Evolutionary conservation across 2,888 invertebrate genomes (phyloP).

Genomic region (Diarsia rubi): DNA sequence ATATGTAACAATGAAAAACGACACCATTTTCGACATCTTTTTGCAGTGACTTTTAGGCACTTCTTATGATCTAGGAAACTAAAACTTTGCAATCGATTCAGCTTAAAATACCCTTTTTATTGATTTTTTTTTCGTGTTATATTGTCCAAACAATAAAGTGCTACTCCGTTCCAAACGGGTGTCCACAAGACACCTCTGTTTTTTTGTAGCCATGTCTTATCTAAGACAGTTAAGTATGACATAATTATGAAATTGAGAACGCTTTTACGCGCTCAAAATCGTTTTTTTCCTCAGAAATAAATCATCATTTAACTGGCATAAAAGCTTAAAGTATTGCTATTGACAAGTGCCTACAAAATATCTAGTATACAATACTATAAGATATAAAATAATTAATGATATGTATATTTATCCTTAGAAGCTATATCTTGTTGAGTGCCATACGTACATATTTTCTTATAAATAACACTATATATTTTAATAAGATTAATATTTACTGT

Average conservation of each 20-base stretch:
- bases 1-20: no score
- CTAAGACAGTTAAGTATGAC: no score
- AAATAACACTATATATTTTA: slow-evolving; percentile 56
- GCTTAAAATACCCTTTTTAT: no score
- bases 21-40: no score
- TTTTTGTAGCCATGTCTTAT: background rate
- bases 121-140: no score
- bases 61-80: no score
- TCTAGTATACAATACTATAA: slow-evolving; percentile 40
- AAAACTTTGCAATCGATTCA: no score
- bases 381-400: slow-evolving; percentile 29
- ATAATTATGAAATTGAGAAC: slow-evolving; percentile 3
- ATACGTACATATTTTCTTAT: slow-evolving; percentile 64
- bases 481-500: slow-evolving; percentile 62
- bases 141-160: no score
- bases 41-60: no score
- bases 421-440: slow-evolving; percentile 67
- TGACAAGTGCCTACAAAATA: slow-evolving; percentile 43
- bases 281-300: background rate
- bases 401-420: slow-evolving; percentile 49
- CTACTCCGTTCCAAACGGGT: no score
- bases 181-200: no score
- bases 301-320: slow-evolving; percentile 2
- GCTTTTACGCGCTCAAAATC: background rate
- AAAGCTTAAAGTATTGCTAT: slow-evolving; percentile 41